Conservation (phyloP, 2,888 invertebrate genomes). For the Prenolepis imparis region DNA sequence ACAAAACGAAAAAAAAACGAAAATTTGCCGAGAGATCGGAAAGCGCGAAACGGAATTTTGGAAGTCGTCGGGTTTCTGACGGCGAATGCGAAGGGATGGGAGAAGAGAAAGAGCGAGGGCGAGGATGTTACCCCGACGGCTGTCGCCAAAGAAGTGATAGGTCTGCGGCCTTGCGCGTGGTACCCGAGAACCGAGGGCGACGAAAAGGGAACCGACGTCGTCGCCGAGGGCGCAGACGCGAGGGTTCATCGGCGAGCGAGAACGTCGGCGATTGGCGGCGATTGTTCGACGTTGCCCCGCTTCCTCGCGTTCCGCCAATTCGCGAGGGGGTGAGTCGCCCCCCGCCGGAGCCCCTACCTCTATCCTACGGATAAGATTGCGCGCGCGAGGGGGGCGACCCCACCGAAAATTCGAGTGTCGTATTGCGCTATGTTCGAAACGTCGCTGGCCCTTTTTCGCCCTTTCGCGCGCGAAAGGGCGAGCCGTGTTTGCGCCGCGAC, state of each 20-base stretch:
- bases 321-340: slow-evolving; percentile 41
- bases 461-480: slow-evolving; percentile 26
- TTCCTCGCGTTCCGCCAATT: slow-evolving; percentile 51
- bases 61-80: slow-evolving; percentile 45
- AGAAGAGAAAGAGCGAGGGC: slow-evolving; percentile 74
- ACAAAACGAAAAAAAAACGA: slow-evolving; percentile 2
- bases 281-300: slow-evolving; percentile 40
- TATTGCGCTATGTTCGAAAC: slow-evolving; percentile 24
- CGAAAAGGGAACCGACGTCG: slow-evolving; percentile 45
- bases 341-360: slow-evolving; percentile 14
- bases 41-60: slow-evolving; percentile 4
- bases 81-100: slow-evolving; percentile 55
- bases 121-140: slow-evolving; percentile 84
- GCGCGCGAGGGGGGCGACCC: slow-evolving; percentile 35
- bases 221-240: slow-evolving; percentile 49
- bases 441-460: slow-evolving; percentile 43
- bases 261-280: slow-evolving; percentile 50
- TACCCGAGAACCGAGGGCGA: slow-evolving; percentile 77
- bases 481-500: slow-evolving; percentile 32
- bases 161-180: slow-evolving; percentile 83
- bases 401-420: slow-evolving; percentile 48
- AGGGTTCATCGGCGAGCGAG: slow-evolving; percentile 35
- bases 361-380: background rate
- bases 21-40: background rate
- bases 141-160: slow-evolving; percentile 86